Base-by-base conservation (phyloP, 2,888 invertebrate species). In the Onchidella celtica region DNA sequence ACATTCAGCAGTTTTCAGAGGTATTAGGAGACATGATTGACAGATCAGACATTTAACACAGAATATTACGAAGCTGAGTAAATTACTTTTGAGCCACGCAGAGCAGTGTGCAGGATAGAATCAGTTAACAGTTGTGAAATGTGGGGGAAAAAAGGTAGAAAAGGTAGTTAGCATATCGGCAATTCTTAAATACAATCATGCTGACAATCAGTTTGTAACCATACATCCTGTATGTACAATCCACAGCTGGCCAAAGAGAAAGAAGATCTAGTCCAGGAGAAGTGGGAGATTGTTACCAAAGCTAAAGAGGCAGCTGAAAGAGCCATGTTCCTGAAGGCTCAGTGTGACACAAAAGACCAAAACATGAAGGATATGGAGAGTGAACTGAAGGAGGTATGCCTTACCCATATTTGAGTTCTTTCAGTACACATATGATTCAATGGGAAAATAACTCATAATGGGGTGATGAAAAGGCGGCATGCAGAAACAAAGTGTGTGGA, bases 271-370 rank as follows among this genome's bases (percentile, higher is more conserved):
- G 98, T 98, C 92, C 94, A 97, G 21, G 98, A 98, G 93, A 95
- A 97, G 76, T 97, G 97, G 95, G 97, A 97, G 86, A 94, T 98
- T 82, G 94, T 97, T 79, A 95, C 97, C 88, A 97, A 97, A 91
- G 98, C 97, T 24, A 95, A 97, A 61, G 97, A 98, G 91, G 97
- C 98, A 90, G 97, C 97, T 0, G 97, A 98, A 93, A 95, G 97
- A 82, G 96, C 97, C 34, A 94, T 97, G 83, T 96, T 96, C 82
- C 94, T 98, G 65, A 97, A 97, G 9, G 96, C 97, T 14, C 97
- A 97, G 89, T 95, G 98, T 34, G 97, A 97, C 90, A 96, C 96
- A 63, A 95, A 97, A 88, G 98, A 98, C 91, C 95, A 97, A 83
- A 97, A 97, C 92, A 95, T 98, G 79, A 95, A 96, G 89, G 96